Conservation (phyloP, 2,888 invertebrate species). For the Eremobia ochroleuca region DNA sequence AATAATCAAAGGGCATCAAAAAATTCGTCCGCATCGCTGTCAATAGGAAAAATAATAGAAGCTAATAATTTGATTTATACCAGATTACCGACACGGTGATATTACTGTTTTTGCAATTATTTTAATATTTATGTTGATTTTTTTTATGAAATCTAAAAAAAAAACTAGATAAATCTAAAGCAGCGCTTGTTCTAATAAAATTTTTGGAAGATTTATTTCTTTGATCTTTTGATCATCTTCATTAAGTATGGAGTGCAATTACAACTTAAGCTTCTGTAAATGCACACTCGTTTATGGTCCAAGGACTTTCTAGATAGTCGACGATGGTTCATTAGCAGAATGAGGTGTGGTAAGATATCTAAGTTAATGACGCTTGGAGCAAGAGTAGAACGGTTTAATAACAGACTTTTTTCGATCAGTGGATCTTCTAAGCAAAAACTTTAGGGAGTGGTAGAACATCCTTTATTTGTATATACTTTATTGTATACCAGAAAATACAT, state of each 20-base stretch:
- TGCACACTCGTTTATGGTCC: constrained; percentile 25
- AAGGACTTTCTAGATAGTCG: constrained; percentile 42
- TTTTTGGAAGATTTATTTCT: background rate
- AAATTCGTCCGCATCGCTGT: too few species aligned
- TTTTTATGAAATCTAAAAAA: constrained; percentile 22
- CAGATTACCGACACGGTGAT: constrained; percentile 38
- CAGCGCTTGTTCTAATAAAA: too few species aligned
- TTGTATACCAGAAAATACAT: too few species aligned
- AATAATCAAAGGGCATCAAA: too few species aligned
- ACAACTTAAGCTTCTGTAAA: constrained; percentile 15
- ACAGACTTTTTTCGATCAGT: background rate
- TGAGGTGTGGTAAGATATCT: constrained; percentile 21
- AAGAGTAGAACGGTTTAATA: background rate
- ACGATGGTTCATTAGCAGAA: constrained; percentile 39
- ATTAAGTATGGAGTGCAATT: constrained; percentile 13
- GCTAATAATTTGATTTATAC: constrained; percentile 47
- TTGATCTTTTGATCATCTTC: constrained; percentile 1
- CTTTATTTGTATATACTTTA: too few species aligned
- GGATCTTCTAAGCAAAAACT: background rate
- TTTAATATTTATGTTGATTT: constrained; percentile 36
- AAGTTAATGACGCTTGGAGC: constrained; percentile 25
- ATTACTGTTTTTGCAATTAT: constrained; percentile 34
- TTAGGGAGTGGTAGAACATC: background rate
- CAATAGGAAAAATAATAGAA: too few species aligned
- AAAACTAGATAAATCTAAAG: constrained; percentile 25